Evolutionary conservation across 2,888 invertebrate genomes (phyloP).

Genomic region (Lasioglossum lativentre): DNA sequence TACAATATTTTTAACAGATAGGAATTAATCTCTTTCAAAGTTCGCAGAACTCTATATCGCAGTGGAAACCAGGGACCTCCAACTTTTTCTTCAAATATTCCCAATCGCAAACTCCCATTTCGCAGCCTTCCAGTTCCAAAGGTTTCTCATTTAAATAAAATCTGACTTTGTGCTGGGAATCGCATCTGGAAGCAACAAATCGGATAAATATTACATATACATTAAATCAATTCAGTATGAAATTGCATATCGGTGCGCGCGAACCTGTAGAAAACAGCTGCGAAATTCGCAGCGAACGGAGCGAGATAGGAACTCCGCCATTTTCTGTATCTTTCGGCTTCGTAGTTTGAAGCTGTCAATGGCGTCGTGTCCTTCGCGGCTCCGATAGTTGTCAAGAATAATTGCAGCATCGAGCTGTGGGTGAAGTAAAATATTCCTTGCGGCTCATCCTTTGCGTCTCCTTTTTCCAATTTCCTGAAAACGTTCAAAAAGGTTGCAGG

Average conservation of each 20-base stretch:
- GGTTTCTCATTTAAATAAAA: constrained; percentile 90
- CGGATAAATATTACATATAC: neutral
- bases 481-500: neutral
- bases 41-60: constrained; percentile 40
- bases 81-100: constrained; percentile 87
- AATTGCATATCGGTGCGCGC: neutral
- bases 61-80: constrained; percentile 69
- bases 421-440: constrained; percentile 88
- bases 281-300: constrained; percentile 91
- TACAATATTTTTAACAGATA: neutral
- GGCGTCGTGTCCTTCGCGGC: constrained; percentile 87
- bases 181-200: constrained; percentile 85
- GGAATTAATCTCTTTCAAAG: neutral
- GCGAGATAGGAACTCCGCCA: constrained; percentile 89
- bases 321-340: constrained; percentile 85
- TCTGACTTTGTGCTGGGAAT: constrained; percentile 85
- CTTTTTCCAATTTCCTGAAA: constrained; percentile 70
- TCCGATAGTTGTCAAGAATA: constrained; percentile 87
- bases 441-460: constrained; percentile 83
- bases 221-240: neutral
- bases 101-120: constrained; percentile 92
- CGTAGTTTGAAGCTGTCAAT: constrained; percentile 88
- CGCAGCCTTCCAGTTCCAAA: constrained; percentile 88
- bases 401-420: constrained; percentile 87
- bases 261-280: constrained; percentile 90